phyloP scores from a whole-genome alignment of 2,888 invertebrate genomes.

The Phalera bucephala region DNA sequence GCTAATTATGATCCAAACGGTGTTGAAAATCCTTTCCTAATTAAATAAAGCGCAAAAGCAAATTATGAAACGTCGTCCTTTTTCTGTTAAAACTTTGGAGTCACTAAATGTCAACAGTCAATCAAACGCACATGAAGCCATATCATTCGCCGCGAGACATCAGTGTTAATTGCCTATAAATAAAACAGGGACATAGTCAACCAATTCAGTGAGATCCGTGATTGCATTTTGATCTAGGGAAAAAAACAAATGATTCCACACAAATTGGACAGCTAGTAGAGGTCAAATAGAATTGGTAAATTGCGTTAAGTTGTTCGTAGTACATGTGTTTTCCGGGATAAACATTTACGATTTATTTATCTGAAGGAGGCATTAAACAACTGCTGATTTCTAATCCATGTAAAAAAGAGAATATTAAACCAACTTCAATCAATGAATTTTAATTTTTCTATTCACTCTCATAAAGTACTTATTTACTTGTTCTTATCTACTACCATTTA shows the following conservation, averaged over 20 bases:
- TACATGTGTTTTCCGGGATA: slow-evolving; percentile 3
- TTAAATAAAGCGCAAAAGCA: slow-evolving; percentile 9
- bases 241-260: slow-evolving; percentile 13
- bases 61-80: no score
- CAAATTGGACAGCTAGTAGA: slow-evolving; percentile 7
- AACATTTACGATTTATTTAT: slow-evolving; percentile 1
- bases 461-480: no score
- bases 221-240: slow-evolving; percentile 29
- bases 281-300: background rate
- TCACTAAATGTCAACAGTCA: slow-evolving; percentile 63
- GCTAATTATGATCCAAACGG: slow-evolving; percentile 22
- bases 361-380: no score
- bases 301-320: background rate
- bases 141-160: slow-evolving; percentile 41
- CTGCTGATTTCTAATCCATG: no score
- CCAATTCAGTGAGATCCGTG: slow-evolving; percentile 35
- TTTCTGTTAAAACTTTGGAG: slow-evolving; percentile 24
- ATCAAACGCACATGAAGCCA: slow-evolving; percentile 58
- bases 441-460: no score
- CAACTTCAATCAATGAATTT: no score
- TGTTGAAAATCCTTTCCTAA: slow-evolving; percentile 7
- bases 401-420: no score
- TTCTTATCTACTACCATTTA: no score
- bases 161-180: slow-evolving; percentile 65
- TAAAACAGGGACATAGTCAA: slow-evolving; percentile 40